These are phyloP conservation scores for Eupeodes latifasciatus DNA, from an alignment of 2,888 invertebrate species.

Conservation along the genomic window DNA sequence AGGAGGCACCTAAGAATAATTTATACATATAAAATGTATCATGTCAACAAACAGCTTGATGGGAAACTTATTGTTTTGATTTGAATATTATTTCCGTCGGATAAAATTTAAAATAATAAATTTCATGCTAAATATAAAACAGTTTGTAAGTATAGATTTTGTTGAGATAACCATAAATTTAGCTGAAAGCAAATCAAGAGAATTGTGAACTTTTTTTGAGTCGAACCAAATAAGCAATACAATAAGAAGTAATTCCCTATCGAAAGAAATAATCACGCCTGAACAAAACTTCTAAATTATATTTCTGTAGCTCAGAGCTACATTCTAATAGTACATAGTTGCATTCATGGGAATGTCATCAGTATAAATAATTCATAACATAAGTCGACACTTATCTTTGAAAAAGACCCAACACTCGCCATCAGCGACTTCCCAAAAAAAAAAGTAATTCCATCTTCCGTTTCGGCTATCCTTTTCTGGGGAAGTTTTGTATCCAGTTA, in stretches of 20 bases:
- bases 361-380: not conserved
- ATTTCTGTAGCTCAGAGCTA: not conserved
- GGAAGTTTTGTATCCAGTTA: not conserved
- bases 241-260: not conserved
- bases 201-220: too few species aligned
- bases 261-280: not conserved
- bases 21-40: constrained; percentile 2
- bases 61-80: not conserved
- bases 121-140: too few species aligned
- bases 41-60: not conserved
- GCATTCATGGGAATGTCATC: not conserved
- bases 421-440: not conserved
- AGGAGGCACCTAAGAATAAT: not conserved
- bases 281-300: not conserved
- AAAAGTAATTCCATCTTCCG: too few species aligned
- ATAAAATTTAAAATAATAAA: not conserved
- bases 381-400: not conserved
- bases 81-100: not conserved
- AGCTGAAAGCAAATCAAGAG: not conserved
- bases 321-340: not conserved
- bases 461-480: too few species aligned
- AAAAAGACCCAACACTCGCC: not conserved
- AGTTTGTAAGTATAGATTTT: not conserved
- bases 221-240: not conserved
- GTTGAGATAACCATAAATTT: not conserved